phyloP scores from a whole-genome alignment of 2,113 vertebrate genomes.

The Aptenodytes patagonicus region DNA sequence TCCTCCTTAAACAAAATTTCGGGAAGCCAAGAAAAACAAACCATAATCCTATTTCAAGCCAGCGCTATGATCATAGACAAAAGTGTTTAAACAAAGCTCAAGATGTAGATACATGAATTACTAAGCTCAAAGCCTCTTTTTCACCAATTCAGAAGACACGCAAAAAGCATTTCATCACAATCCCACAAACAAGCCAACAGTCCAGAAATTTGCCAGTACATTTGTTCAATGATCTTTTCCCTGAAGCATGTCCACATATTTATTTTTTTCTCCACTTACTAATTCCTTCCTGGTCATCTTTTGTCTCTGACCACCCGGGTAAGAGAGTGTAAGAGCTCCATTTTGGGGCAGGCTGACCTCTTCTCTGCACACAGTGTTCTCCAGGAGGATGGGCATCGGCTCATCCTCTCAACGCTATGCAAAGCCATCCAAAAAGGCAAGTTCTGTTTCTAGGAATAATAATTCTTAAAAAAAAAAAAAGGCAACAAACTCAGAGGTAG shows the following conservation, averaged over 20 bases:
- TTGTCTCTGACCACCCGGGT: background rate
- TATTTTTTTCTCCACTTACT: background rate
- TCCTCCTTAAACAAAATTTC: background rate
- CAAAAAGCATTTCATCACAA: background rate
- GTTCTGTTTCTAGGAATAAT: background rate
- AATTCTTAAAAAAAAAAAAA: background rate
- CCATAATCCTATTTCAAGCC: background rate
- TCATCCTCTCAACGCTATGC: background rate
- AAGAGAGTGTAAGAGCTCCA: background rate
- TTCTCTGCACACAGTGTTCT: background rate
- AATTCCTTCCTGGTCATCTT: background rate
- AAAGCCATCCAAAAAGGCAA: background rate
- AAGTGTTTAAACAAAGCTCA: conserved; percentile 29
- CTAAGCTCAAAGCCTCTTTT: background rate
- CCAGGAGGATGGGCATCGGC: fast-evolving
- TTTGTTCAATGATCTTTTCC: background rate
- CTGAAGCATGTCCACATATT: fast-evolving
- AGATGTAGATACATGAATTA: background rate
- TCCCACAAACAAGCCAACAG: background rate
- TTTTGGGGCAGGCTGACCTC: background rate
- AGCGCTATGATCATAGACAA: background rate
- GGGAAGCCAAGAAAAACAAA: conserved; percentile 28
- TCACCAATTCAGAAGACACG: background rate
- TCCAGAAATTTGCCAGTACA: background rate
- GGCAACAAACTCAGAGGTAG: background rate